phyloP scores from a whole-genome alignment of 1,140 invertebrate species.

The Lethrus apterus region DNA sequence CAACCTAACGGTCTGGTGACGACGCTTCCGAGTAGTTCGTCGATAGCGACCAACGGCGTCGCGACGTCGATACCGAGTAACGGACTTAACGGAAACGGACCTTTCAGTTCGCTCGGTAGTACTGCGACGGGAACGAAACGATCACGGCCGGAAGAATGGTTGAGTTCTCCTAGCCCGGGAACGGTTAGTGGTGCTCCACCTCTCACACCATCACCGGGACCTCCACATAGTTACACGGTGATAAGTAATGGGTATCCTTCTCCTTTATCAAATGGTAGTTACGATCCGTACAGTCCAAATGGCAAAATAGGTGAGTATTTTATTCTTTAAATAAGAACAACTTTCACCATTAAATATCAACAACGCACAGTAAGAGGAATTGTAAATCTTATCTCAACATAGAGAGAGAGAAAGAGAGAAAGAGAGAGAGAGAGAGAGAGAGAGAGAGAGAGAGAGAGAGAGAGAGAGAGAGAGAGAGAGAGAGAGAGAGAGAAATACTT shows the following conservation, averaged over 20 bases:
- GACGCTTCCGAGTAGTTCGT: conserved; percentile 9
- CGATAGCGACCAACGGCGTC: conserved; percentile 18
- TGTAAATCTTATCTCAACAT: too few species aligned
- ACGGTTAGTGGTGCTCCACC: conserved; percentile 45
- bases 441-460: too few species aligned
- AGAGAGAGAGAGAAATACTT: too few species aligned
- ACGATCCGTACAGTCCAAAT: conserved; percentile 79
- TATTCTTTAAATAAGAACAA: too few species aligned
- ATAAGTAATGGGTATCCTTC: conserved; percentile 75
- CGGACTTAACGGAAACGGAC: conserved; percentile 18
- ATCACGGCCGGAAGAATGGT: conserved; percentile 51
- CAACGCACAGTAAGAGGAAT: too few species aligned
- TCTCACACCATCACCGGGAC: conserved; percentile 51
- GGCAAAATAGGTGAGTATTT: conserved; percentile 70
- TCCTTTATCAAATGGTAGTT: conserved; percentile 67
- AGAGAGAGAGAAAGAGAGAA: too few species aligned
- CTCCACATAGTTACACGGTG: conserved; percentile 46
- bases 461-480: too few species aligned
- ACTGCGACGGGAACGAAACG: conserved; percentile 25
- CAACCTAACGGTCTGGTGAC: not conserved
- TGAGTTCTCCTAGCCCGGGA: conserved; percentile 50
- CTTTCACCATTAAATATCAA: too few species aligned
- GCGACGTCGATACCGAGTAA: conserved; percentile 2
- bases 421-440: too few species aligned
- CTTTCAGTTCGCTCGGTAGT: conserved; percentile 24